phyloP scores from a whole-genome alignment of 2,888 invertebrate species.

The Drosophila parthenogenetica region DNA sequence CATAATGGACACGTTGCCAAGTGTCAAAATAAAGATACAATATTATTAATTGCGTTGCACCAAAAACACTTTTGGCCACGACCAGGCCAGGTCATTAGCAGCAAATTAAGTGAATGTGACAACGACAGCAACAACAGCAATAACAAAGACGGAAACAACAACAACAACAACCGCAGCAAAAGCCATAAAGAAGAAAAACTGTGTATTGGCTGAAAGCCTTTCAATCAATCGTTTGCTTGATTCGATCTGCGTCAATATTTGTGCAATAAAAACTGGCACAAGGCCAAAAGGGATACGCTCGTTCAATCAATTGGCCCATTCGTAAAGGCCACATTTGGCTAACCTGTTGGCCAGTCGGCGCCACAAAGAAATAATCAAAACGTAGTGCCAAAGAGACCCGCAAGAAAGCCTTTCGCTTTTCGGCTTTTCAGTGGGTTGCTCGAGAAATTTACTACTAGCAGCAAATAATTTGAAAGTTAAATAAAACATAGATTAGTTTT shows the following conservation, averaged over 20 bases:
- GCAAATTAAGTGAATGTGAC: conserved; percentile 59
- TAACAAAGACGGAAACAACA: conserved; percentile 11
- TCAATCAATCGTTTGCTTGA: conserved; percentile 52
- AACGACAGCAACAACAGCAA: conserved; percentile 28
- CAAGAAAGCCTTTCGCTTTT: conserved; percentile 54
- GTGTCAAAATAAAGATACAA: conserved; percentile 59
- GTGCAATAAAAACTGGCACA: conserved; percentile 47
- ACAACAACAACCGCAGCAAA: conserved; percentile 9
- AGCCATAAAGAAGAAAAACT: background rate
- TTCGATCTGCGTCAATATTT: conserved; percentile 51
- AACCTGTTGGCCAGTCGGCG: conserved; percentile 69
- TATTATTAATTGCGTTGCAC: conserved; percentile 55
- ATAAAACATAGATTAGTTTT: no score
- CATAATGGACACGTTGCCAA: conserved; percentile 48
- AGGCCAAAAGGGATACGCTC: conserved; percentile 36
- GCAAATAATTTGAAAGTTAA: no score
- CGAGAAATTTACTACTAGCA: background rate
- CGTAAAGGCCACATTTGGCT: conserved; percentile 59
- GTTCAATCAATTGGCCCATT: conserved; percentile 51
- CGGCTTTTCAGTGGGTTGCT: conserved; percentile 15
- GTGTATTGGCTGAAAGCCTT: conserved; percentile 53
- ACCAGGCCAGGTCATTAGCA: conserved; percentile 64
- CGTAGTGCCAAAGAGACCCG: background rate
- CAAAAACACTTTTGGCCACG: conserved; percentile 36
- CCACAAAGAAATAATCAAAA: conserved; percentile 41